Conservation (phyloP, 2,888 invertebrate species). For the Oxytorus armatus region DNA sequence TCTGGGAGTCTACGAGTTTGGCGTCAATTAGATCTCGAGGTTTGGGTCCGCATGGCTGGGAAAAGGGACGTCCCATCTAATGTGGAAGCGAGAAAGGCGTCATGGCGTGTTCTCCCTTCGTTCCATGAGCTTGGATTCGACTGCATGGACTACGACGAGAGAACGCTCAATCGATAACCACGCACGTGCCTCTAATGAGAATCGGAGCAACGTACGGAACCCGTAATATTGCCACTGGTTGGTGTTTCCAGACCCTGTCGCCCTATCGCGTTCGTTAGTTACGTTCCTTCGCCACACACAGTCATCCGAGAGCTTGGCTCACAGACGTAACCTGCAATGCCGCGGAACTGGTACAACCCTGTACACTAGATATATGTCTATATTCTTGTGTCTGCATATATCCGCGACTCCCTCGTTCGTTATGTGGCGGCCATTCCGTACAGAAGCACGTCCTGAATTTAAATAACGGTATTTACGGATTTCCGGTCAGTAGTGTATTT, state of each 20-base stretch:
- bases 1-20: conserved; percentile 61
- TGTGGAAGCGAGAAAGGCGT: neutral
- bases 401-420: neutral
- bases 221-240: conserved; percentile 63
- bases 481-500: conserved; percentile 60
- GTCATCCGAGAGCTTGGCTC: neutral
- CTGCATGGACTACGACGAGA: neutral
- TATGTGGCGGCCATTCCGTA: neutral
- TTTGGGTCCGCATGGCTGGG: conserved; percentile 62
- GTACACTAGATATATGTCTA: conserved; percentile 13
- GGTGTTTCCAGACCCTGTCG: conserved; percentile 48
- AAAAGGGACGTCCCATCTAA: conserved; percentile 50
- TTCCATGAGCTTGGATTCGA: neutral
- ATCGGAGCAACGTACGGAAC: conserved; percentile 68
- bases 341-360: conserved; percentile 11
- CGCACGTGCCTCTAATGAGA: conserved; percentile 75
- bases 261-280: conserved; percentile 66
- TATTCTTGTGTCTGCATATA: neutral
- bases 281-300: conserved; percentile 48
- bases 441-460: conserved; percentile 44
- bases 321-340: conserved; percentile 13
- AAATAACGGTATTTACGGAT: conserved; percentile 62
- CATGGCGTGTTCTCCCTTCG: neutral
- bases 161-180: conserved; percentile 73
- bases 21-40: conserved; percentile 70